phyloP scores from a whole-genome alignment of 2,888 invertebrate species.

The Neoscelio sp. region DNA sequence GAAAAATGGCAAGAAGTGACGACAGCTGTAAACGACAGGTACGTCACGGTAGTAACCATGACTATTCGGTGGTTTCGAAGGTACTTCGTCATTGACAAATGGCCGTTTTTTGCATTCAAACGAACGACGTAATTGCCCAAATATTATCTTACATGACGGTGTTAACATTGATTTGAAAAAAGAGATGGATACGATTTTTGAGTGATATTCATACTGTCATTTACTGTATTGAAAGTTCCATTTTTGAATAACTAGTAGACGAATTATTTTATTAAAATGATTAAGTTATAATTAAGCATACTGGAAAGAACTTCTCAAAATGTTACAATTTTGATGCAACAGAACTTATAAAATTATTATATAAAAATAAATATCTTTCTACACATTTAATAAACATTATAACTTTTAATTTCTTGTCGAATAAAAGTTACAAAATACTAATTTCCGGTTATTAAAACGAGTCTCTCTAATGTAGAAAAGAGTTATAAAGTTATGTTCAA shows the following conservation, averaged over 20 bases:
- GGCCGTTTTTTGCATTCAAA: constrained; percentile 22
- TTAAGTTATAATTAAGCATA: no score
- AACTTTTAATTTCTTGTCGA: constrained; percentile 38
- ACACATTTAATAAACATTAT: constrained; percentile 31
- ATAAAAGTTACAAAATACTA: constrained; percentile 43
- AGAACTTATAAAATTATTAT: no score
- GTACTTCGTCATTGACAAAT: constrained; percentile 49
- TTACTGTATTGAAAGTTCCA: no score
- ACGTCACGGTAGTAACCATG: constrained; percentile 48
- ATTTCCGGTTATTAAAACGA: constrained; percentile 43
- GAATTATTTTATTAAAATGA: no score
- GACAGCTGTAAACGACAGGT: constrained; percentile 75
- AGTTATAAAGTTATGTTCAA: constrained; percentile 41
- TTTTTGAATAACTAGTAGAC: no score
- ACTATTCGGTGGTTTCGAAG: constrained; percentile 44
- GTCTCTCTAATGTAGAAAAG: constrained; percentile 26
- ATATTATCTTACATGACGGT: constrained; percentile 30
- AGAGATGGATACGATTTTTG: background rate
- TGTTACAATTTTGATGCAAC: no score
- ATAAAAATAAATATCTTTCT: no score
- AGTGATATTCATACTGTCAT: no score
- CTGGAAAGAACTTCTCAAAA: no score
- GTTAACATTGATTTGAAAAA: background rate
- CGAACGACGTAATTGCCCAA: constrained; percentile 25
- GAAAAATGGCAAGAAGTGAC: constrained; percentile 84